Evolutionary conservation across 2,888 invertebrate species (phyloP).

Genomic region (Molorchus minor): DNA sequence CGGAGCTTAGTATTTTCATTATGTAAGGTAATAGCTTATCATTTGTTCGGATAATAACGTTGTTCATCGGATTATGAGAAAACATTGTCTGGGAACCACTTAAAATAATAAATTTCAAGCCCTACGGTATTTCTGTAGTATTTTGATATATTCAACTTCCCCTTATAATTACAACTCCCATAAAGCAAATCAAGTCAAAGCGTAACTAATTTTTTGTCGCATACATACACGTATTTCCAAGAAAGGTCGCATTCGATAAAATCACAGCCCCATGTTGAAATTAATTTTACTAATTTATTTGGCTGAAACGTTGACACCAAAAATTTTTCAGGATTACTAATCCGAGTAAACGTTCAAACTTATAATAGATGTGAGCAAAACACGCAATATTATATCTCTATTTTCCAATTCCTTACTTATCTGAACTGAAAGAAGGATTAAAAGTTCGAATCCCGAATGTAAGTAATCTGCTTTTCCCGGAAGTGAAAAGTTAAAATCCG

Average conservation of each 20-base stretch:
- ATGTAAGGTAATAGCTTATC: no score
- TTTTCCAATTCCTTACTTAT: constrained; percentile 1
- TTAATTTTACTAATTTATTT: constrained; percentile 2
- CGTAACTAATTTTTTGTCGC: no score
- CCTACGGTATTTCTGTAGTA: no score
- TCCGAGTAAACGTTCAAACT: not conserved
- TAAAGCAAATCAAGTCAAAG: no score
- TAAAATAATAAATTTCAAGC: no score
- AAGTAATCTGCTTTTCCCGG: not conserved
- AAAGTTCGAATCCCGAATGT: not conserved
- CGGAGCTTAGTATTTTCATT: no score
- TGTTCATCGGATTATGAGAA: no score
- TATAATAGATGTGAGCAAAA: not conserved
- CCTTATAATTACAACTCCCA: no score
- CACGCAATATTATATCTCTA: constrained; percentile 6
- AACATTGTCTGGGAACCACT: no score
- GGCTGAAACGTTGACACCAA: constrained; percentile 3
- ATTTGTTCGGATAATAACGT: no score
- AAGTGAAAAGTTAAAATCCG: not conserved
- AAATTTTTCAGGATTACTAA: constrained; percentile 7
- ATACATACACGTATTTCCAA: not conserved
- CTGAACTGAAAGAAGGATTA: constrained; percentile 10
- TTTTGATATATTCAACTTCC: no score
- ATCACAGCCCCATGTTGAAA: not conserved
- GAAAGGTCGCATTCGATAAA: not conserved